Evolutionary conservation across 2,888 invertebrate species (phyloP).

Genomic region (Pollenia griseotomentosa): DNA sequence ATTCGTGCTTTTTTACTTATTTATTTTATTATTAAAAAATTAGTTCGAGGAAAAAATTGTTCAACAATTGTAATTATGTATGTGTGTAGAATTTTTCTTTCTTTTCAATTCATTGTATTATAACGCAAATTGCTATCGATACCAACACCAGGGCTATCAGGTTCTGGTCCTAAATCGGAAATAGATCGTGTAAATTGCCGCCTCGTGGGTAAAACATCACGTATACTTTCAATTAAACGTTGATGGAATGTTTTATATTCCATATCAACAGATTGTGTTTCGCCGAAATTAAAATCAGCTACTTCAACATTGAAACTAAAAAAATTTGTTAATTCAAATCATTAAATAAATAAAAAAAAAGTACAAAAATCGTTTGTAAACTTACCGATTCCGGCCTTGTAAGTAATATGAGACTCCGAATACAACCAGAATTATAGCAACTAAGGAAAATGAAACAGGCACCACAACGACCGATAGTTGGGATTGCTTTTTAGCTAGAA

Average conservation of each 20-base stretch:
- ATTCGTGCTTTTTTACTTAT: slow-evolving; percentile 10
- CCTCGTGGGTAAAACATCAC: slow-evolving; percentile 85
- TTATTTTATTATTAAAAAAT: slow-evolving; percentile 4
- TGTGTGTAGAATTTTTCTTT: background rate
- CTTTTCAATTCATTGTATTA: slow-evolving; percentile 79
- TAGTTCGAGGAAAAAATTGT: slow-evolving; percentile 15
- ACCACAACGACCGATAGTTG: slow-evolving; percentile 95
- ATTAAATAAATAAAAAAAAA: background rate
- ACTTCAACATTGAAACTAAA: slow-evolving; percentile 92
- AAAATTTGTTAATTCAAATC: slow-evolving; percentile 58
- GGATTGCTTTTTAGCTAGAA: slow-evolving; percentile 90
- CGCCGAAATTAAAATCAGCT: slow-evolving; percentile 95
- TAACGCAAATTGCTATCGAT: slow-evolving; percentile 81
- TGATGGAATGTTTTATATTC: slow-evolving; percentile 95
- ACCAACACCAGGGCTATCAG: slow-evolving; percentile 76
- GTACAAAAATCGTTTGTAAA: background rate
- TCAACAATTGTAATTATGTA: slow-evolving; percentile 50
- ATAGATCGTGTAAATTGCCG: slow-evolving; percentile 78
- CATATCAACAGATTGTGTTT: slow-evolving; percentile 89
- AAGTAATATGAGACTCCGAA: slow-evolving; percentile 95
- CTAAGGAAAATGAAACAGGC: slow-evolving; percentile 92
- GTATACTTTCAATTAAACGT: slow-evolving; percentile 91
- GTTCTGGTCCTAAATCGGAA: slow-evolving; percentile 79
- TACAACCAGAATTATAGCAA: slow-evolving; percentile 92
- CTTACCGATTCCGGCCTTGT: slow-evolving; percentile 91